Percentiles rank a stretch among this genome's conserved stretches.
Conservation (phyloP, 2,113 vertebrate genomes). For the Ameiurus melas region DNA sequence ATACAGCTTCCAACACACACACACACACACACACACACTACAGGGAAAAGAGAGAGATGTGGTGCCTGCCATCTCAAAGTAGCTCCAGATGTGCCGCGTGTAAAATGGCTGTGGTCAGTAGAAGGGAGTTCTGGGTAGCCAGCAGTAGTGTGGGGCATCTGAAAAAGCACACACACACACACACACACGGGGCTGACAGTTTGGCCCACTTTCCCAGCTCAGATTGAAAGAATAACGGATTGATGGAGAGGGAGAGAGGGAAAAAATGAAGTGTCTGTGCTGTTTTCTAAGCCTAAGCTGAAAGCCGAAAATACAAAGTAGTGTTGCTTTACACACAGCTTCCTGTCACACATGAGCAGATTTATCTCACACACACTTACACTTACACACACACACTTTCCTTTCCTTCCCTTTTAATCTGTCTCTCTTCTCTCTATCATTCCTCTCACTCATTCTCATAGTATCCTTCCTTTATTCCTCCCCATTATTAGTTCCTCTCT, state of each 20-base stretch:
- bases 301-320: conserved; percentile 1
- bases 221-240: neutral
- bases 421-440: conserved; percentile 2
- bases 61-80: conserved; percentile 40
- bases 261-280: neutral
- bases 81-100: conserved; percentile 32
- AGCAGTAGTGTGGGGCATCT: neutral
- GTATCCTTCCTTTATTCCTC: neutral
- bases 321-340: neutral
- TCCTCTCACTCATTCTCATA: conserved; percentile 5
- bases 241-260: neutral
- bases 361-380: neutral
- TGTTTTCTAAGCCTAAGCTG: neutral
- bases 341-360: neutral
- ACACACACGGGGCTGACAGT: neutral
- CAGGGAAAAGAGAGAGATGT: conserved; percentile 3
- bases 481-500: neutral
- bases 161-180: neutral
- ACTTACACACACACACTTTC: neutral
- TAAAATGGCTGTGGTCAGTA: conserved; percentile 41
- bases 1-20: conserved; percentile 17
- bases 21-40: conserved; percentile 23
- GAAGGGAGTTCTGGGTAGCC: conserved; percentile 2
- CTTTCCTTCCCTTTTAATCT: too few species aligned
- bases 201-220: neutral